A percentile compares a stretch with the other conserved stretches of the same genome.
Evolutionary conservation across 35 echinoderm and acorn worm genomes (phyloP).

Genomic region (Apostichopus californicus): DNA sequence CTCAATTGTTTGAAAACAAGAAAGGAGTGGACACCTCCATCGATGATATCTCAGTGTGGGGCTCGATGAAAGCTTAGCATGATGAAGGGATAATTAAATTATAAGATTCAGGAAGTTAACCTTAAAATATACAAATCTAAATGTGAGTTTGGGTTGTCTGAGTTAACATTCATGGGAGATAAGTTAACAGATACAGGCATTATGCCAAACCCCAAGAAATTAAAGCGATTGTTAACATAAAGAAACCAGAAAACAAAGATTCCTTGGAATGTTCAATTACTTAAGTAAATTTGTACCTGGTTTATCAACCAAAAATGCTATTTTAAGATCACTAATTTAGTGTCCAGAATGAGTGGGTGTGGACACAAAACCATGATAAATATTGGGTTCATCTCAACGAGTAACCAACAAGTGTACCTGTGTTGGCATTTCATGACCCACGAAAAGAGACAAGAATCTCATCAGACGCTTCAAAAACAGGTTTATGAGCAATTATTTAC

Average conservation of each 20-base stretch:
- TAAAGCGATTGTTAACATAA: slow-evolving; percentile 40
- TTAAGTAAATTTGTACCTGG: neutral
- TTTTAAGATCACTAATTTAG: slow-evolving; percentile 16
- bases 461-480: slow-evolving; percentile 23
- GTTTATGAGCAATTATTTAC: slow-evolving; percentile 42
- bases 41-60: slow-evolving; percentile 52
- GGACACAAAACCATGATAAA: neutral
- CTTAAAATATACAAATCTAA: slow-evolving; percentile 55
- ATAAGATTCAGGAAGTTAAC: slow-evolving; percentile 28
- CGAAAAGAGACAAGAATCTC: too few relatives aligned
- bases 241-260: slow-evolving; percentile 35
- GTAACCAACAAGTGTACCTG: too few relatives aligned
- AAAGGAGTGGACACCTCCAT: slow-evolving; percentile 31
- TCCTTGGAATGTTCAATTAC: slow-evolving; percentile 49
- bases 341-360: slow-evolving; percentile 40
- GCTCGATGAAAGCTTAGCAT: slow-evolving; percentile 48
- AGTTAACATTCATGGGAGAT: slow-evolving; percentile 56
- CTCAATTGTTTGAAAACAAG: slow-evolving; percentile 40
- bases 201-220: slow-evolving; percentile 17
- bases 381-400: too few relatives aligned
- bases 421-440: too few relatives aligned
- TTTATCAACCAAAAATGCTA: neutral
- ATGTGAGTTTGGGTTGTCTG: slow-evolving; percentile 25
- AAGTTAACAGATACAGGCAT: slow-evolving; percentile 1
- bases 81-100: slow-evolving; percentile 45